A percentile compares a stretch with the other conserved stretches of the same genome.
These are phyloP conservation scores for Melanotaenia maccullochi DNA, from an alignment of 2,797 vertebrate species.

Conservation along the genomic window DNA sequence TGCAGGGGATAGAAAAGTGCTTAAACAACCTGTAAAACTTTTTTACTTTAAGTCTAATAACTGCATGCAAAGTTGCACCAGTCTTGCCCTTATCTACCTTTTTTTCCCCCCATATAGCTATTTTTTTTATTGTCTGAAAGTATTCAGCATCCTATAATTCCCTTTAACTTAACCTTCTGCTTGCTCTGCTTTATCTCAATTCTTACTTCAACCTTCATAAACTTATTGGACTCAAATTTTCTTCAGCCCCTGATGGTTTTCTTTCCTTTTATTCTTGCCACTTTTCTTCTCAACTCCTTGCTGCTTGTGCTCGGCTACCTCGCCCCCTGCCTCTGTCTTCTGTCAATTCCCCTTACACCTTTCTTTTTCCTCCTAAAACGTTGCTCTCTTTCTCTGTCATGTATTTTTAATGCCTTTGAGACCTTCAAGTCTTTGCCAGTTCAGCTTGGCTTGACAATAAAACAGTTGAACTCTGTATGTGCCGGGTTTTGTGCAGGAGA, in stretches of 20 bases:
- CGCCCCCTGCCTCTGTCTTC: conserved; percentile 25
- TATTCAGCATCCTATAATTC: background rate
- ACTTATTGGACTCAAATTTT: background rate
- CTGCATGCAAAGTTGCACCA: background rate
- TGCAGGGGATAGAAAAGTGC: conserved; percentile 29
- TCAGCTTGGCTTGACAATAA: conserved; percentile 50
- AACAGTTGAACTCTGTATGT: conserved; percentile 41
- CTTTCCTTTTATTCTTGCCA: background rate
- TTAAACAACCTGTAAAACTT: conserved; percentile 24
- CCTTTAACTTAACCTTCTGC: conserved; percentile 1
- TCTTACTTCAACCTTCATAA: background rate
- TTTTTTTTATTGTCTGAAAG: background rate
- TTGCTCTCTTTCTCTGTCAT: conserved; percentile 54
- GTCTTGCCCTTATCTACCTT: background rate
- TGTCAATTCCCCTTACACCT: conserved; percentile 47
- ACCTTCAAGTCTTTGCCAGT: conserved; percentile 44
- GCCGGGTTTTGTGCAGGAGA: background rate
- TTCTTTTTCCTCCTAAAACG: conserved; percentile 41
- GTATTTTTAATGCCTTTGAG: conserved; percentile 64
- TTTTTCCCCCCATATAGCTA: too few relatives aligned
- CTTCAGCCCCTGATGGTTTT: background rate
- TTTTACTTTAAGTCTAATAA: conserved; percentile 11
- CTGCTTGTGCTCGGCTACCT: conserved; percentile 33
- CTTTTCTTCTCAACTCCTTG: conserved; percentile 8
- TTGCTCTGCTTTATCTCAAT: background rate